Conservation (phyloP, 2,888 invertebrate genomes). For the Diabrotica balteata region DNA sequence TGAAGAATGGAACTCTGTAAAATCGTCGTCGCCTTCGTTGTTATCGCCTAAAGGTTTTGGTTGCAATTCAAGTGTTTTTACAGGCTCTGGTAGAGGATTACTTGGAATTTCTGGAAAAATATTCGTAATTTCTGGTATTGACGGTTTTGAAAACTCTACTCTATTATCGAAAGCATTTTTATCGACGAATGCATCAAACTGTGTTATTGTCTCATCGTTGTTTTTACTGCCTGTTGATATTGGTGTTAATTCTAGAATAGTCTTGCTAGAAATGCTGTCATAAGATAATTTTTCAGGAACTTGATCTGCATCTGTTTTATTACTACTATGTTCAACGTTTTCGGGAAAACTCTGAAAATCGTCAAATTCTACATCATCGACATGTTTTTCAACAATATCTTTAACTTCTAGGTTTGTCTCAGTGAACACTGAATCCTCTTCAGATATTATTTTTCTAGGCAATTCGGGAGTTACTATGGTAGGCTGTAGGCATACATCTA, state of each 20-base stretch:
- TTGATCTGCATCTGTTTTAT: not conserved
- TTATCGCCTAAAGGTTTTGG: constrained; percentile 1
- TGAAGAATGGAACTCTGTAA: constrained; percentile 57
- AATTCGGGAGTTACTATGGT: constrained; percentile 53
- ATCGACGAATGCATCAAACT: not conserved
- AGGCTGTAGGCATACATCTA: constrained; percentile 50
- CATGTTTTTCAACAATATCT: constrained; percentile 8
- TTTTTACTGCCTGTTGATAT: not conserved
- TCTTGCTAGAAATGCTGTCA: not conserved
- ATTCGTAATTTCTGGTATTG: not conserved
- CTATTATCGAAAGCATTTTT: not conserved
- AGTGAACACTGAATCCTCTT: constrained; percentile 29
- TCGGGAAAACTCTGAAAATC: constrained; percentile 53
- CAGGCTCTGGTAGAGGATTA: not conserved
- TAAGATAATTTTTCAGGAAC: no score
- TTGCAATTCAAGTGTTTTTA: not conserved
- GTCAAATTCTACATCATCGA: constrained; percentile 53
- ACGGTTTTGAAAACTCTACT: not conserved
- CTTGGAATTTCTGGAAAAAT: not conserved
- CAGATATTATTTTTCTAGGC: constrained; percentile 41
- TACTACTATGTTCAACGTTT: constrained; percentile 10
- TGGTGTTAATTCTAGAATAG: not conserved
- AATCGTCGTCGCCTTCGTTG: constrained; percentile 53
- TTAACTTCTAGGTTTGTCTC: constrained; percentile 21
- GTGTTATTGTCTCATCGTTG: not conserved